phyloP scores from a whole-genome alignment of 2,888 invertebrate genomes.

The Tachystola acroxantha region DNA sequence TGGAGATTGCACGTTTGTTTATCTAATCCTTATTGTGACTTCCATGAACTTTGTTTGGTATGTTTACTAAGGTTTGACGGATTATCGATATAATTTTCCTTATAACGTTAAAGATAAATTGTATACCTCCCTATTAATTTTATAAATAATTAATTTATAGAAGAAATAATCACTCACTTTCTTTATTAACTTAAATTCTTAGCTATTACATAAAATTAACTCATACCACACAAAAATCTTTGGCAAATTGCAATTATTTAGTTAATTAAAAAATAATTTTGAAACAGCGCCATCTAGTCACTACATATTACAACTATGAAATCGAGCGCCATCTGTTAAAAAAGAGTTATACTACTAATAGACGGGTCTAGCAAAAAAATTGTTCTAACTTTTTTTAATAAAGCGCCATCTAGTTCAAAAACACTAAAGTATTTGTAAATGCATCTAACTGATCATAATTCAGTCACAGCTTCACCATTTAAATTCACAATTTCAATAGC shows the following conservation, averaged over 20 bases:
- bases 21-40: neutral
- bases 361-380: too few species aligned
- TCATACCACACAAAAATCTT: neutral
- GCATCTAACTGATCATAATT: constrained; percentile 56
- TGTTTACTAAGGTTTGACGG: too few species aligned
- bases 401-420: constrained; percentile 40
- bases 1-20: neutral
- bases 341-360: constrained; percentile 7
- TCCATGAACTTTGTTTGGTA: neutral
- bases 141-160: too few species aligned
- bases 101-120: too few species aligned
- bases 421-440: constrained; percentile 7
- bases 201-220: neutral
- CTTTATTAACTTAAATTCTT: neutral
- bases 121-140: too few species aligned
- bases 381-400: too few species aligned
- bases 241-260: too few species aligned
- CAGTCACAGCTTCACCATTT: constrained; percentile 71
- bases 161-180: too few species aligned
- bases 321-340: constrained; percentile 41
- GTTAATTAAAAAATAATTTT: neutral
- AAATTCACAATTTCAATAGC: constrained; percentile 61
- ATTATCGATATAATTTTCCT: too few species aligned
- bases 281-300: neutral
- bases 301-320: neutral